phyloP scores from a whole-genome alignment of 2,888 invertebrate genomes.

The Zaprionus bogoriensis region DNA sequence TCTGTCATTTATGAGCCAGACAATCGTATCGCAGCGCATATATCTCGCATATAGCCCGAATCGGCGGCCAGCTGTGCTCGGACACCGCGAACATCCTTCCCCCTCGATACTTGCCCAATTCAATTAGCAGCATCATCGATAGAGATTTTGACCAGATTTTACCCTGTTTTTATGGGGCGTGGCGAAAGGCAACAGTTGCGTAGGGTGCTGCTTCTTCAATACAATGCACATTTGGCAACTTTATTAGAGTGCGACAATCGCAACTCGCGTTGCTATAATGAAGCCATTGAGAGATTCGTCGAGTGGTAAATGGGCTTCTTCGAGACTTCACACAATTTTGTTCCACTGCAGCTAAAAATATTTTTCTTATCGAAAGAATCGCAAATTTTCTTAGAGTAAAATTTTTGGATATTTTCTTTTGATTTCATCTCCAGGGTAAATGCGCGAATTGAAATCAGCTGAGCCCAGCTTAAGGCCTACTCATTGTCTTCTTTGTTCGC shows the following conservation, averaged over 20 bases:
- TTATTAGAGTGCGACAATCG: constrained; percentile 53
- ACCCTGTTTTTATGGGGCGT: constrained; percentile 65
- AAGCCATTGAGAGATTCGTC: too few relatives aligned
- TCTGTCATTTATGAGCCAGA: constrained; percentile 48
- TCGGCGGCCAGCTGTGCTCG: not conserved
- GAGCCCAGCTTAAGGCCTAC: not conserved
- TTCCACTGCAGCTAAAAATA: too few relatives aligned
- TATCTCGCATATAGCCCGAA: constrained; percentile 25
- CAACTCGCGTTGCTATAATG: constrained; percentile 5
- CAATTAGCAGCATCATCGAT: constrained; percentile 59
- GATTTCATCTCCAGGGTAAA: constrained; percentile 6
- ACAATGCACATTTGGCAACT: too few relatives aligned
- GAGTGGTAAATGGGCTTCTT: too few relatives aligned
- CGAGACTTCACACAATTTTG: too few relatives aligned
- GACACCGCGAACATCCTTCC: not conserved
- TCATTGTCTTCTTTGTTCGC: constrained; percentile 18
- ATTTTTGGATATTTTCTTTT: not conserved
- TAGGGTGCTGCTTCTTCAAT: too few relatives aligned
- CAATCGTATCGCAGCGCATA: constrained; percentile 54
- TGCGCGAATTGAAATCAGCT: constrained; percentile 35
- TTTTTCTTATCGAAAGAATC: too few relatives aligned
- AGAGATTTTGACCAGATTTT: not conserved
- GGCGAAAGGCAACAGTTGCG: constrained; percentile 46
- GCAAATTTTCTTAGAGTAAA: not conserved
- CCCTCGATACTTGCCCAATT: constrained; percentile 62